phyloP scores from a whole-genome alignment of 2,888 invertebrate genomes.

The Deladenus siricidicola region DNA sequence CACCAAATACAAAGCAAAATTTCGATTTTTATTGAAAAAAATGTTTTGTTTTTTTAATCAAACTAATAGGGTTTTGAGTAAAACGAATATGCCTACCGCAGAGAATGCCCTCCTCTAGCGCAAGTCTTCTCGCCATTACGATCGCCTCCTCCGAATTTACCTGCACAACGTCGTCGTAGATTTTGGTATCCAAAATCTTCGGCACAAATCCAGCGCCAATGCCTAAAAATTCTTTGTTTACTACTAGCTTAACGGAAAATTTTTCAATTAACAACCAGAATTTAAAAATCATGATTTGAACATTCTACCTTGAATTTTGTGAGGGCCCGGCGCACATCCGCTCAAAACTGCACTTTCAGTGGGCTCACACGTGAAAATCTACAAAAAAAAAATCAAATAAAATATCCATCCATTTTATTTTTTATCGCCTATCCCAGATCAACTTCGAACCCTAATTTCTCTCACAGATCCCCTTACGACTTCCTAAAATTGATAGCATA shows the following conservation, averaged over 20 bases:
- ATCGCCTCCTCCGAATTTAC: constrained; percentile 41
- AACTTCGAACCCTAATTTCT: too few species aligned
- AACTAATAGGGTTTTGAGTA: not conserved
- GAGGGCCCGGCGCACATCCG: constrained; percentile 41
- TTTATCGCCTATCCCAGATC: too few species aligned
- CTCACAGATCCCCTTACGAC: too few species aligned
- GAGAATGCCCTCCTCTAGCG: constrained; percentile 43
- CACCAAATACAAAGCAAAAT: too few species aligned
- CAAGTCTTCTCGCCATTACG: constrained; percentile 40
- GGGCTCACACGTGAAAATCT: constrained; percentile 48
- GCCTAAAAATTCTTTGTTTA: constrained; percentile 22
- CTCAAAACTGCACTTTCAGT: constrained; percentile 45
- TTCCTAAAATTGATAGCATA: too few species aligned
- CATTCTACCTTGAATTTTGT: constrained; percentile 46
- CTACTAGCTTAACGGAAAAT: not conserved
- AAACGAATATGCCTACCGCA: constrained; percentile 26
- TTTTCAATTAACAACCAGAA: not conserved
- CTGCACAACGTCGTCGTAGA: constrained; percentile 41
- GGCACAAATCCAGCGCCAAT: constrained; percentile 51
- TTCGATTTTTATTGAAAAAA: too few species aligned
- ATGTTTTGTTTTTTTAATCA: too few species aligned
- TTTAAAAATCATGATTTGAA: not conserved
- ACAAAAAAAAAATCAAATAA: too few species aligned
- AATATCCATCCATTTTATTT: too few species aligned
- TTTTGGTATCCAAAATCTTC: constrained; percentile 32